Evolutionary conservation across 1,140 invertebrate genomes (phyloP).

Genomic region (Dufourea novaeangliae): DNA sequence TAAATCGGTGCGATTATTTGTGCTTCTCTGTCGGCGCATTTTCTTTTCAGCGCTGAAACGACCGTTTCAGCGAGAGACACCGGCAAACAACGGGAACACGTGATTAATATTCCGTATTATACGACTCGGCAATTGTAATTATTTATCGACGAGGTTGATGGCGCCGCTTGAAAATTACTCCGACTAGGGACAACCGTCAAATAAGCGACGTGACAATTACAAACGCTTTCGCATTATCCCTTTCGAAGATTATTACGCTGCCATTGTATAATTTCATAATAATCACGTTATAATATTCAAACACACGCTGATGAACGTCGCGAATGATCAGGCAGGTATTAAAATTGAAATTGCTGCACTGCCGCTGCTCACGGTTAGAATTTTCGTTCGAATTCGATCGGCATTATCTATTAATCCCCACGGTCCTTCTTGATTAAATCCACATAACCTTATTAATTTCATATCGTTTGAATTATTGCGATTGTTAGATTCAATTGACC

Average conservation of each 20-base stretch:
- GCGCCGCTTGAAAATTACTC: slow-evolving; percentile 49
- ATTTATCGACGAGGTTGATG: slow-evolving; percentile 64
- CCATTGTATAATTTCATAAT: slow-evolving; percentile 49
- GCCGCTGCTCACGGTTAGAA: slow-evolving; percentile 13
- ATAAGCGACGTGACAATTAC: slow-evolving; percentile 59
- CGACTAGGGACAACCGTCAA: slow-evolving; percentile 44
- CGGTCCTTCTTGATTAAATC: neutral
- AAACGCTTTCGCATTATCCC: slow-evolving; percentile 48
- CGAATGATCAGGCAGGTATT: slow-evolving; percentile 31
- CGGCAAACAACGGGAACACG: neutral
- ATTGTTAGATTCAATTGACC: neutral
- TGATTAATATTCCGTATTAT: slow-evolving; percentile 41
- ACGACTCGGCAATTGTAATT: slow-evolving; percentile 43
- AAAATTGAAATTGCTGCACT: slow-evolving; percentile 13
- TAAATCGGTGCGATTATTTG: slow-evolving; percentile 15
- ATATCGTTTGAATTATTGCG: too few relatives aligned
- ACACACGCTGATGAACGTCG: slow-evolving; percentile 26
- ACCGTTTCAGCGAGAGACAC: neutral
- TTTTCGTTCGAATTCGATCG: neutral
- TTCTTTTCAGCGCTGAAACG: neutral
- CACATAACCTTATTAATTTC: slow-evolving; percentile 3
- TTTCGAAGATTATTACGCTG: slow-evolving; percentile 54
- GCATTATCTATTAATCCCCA: slow-evolving; percentile 4
- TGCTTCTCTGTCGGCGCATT: neutral
- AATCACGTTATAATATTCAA: slow-evolving; percentile 58